A percentile compares a stretch with the other conserved stretches of the same genome.
phyloP scores from a whole-genome alignment of 1,140 invertebrate species.

The Drosophila parabipectinata region DNA sequence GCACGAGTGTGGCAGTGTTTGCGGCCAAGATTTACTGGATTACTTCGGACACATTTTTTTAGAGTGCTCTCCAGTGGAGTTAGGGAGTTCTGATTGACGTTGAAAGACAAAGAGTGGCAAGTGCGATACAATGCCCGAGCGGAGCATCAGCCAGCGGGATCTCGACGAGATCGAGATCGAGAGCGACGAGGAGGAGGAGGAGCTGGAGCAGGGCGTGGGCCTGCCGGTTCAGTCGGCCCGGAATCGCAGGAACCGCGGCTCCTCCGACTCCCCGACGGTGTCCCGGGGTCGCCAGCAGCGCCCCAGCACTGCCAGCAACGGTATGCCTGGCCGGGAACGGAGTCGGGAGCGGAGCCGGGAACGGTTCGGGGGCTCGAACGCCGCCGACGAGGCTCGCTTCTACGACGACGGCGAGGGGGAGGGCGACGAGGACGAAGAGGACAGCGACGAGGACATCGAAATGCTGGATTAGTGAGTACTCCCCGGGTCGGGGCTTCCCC shows the following conservation, averaged over 20 bases:
- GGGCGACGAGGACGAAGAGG: constrained; percentile 30
- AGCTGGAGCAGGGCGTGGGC: constrained; percentile 73
- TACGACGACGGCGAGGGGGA: constrained; percentile 50
- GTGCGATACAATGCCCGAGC: constrained; percentile 63
- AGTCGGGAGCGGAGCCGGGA: constrained; percentile 42
- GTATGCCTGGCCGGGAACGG: constrained; percentile 12
- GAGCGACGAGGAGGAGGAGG: constrained; percentile 78
- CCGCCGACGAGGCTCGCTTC: constrained; percentile 44
- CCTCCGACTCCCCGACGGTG: constrained; percentile 25
- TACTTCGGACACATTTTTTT: constrained; percentile 11
- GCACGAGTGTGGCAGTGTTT: background rate
- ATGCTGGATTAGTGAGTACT: constrained; percentile 78
- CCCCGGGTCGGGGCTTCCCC: background rate
- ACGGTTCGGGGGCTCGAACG: constrained; percentile 41
- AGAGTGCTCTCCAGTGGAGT: constrained; percentile 5
- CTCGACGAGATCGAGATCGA: constrained; percentile 79
- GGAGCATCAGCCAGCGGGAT: constrained; percentile 68
- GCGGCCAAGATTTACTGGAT: background rate
- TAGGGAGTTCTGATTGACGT: background rate
- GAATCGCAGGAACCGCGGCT: constrained; percentile 32
- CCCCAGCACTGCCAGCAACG: constrained; percentile 43
- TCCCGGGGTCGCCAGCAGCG: constrained; percentile 25
- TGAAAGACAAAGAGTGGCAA: background rate
- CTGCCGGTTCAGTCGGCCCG: constrained; percentile 58
- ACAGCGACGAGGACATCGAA: constrained; percentile 76